Evolutionary conservation across 2,113 vertebrate species (phyloP).

Genomic region (Rhodinocichla rosea): DNA sequence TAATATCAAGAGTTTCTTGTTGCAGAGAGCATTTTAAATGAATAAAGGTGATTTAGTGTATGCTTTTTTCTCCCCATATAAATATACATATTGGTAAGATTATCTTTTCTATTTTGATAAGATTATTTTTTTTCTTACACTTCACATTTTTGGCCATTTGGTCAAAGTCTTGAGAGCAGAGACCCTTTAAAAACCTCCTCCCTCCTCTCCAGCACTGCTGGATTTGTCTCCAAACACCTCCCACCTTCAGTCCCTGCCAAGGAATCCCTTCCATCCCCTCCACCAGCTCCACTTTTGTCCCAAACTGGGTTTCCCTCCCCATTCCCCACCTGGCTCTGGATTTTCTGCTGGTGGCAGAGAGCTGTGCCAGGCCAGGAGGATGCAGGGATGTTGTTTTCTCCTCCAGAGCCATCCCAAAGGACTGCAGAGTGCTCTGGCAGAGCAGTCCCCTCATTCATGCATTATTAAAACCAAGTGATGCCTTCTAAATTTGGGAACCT

Average conservation of each 20-base stretch:
- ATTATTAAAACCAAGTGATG: not conserved
- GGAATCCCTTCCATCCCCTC: not conserved
- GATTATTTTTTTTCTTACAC: not conserved
- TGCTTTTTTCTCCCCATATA: not conserved
- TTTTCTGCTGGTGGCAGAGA: rapidly evolving
- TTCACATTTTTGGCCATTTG: no score
- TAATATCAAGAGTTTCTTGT: not conserved
- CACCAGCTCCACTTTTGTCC: rapidly evolving
- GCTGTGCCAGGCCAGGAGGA: not conserved
- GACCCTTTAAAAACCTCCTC: not conserved
- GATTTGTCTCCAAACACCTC: not conserved
- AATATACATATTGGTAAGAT: rapidly evolving
- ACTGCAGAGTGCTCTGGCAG: not conserved
- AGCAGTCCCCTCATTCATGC: not conserved
- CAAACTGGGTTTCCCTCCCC: not conserved
- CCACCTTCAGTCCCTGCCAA: not conserved
- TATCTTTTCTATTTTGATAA: not conserved
- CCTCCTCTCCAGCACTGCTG: not conserved
- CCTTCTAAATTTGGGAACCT: not conserved
- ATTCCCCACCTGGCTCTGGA: rapidly evolving
- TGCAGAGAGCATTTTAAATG: not conserved
- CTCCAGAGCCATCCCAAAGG: not conserved
- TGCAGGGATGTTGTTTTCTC: not conserved
- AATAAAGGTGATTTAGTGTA: not conserved
- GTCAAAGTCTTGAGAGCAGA: not conserved